Evolutionary conservation across 2,113 vertebrate species (phyloP), one percentile per base, ranked within the genome.

Genomic region (Rafetus swinhoei): DNA sequence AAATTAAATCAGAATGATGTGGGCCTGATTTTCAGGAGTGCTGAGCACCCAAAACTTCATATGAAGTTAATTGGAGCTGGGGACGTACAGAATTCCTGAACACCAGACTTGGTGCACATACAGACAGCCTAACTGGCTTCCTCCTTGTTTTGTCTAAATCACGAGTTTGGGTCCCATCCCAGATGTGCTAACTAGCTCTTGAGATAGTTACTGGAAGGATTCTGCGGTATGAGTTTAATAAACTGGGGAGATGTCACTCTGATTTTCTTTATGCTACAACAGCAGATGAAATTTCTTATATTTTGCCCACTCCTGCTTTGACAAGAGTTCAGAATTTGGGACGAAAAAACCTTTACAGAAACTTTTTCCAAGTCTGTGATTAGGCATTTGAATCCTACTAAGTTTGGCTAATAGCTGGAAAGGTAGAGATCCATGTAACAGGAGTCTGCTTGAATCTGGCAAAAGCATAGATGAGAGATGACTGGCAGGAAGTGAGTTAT

Each of bases 101-200:
- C n/a, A 76, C 22, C 1, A 4, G 50, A 16, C 86, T 25, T 81
- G 77, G 79, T 85, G 39, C 4, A 84, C 81, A 89, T 50, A 19
- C 88, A 94, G 90, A 9, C 57, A 3, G 76, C n/a, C 90, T 88
- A 0, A 0, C 76, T 92, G 93, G 87, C 88, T 92, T 94, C 88
- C 90, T 94, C 94, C 84, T 93, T 35, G 27, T 94, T 97, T 97
- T 87, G 89, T 32, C 4, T 91, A 86, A 95, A 91, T 95, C 94
- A 93, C 59, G 81, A 96, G 92, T 94, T 93, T 91, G 96, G 95
- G 97, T 96, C 97, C 94, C 92, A 93, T 85, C 96, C 95, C 97
- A 97, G 96, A 95, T 96, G 96, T 95, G 85, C 94, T 96, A 89
- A 93, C 88, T 95, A 92, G 87, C 79, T 95, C 93, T 87, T 95